phyloP scores from a whole-genome alignment of 2,113 vertebrate species.

The Pterocles orientalis region DNA sequence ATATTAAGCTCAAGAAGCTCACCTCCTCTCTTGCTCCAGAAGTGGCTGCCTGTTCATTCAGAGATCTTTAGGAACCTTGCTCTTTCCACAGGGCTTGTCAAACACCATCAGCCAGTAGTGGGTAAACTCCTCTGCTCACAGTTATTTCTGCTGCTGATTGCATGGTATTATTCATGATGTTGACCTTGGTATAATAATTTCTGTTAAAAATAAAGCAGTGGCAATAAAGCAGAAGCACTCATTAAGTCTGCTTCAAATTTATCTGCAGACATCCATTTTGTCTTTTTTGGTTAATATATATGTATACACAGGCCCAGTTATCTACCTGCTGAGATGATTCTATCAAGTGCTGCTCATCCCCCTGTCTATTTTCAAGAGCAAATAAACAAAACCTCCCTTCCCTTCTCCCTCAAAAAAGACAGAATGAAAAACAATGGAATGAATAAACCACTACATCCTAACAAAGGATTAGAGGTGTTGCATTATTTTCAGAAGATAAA shows the following conservation, averaged over 20 bases:
- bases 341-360: not conserved
- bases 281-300: not conserved
- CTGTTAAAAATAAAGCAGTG: not conserved
- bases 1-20: not conserved
- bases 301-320: not conserved
- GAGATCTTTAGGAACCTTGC: not conserved
- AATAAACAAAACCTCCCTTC: not conserved
- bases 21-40: not conserved
- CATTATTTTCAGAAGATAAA: slow-evolving; percentile 20
- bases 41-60: not conserved
- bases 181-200: not conserved
- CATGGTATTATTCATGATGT: not conserved
- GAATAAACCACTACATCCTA: not conserved
- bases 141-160: not conserved
- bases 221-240: no score
- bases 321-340: not conserved
- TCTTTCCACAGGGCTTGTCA: not conserved
- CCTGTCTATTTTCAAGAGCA: not conserved
- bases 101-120: not conserved
- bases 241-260: not conserved
- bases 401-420: not conserved
- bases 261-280: not conserved
- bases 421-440: not conserved
- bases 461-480: not conserved
- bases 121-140: not conserved